phyloP scores from a whole-genome alignment of 92 coral and sea anemone species.

The Phenganax subtilis region DNA sequence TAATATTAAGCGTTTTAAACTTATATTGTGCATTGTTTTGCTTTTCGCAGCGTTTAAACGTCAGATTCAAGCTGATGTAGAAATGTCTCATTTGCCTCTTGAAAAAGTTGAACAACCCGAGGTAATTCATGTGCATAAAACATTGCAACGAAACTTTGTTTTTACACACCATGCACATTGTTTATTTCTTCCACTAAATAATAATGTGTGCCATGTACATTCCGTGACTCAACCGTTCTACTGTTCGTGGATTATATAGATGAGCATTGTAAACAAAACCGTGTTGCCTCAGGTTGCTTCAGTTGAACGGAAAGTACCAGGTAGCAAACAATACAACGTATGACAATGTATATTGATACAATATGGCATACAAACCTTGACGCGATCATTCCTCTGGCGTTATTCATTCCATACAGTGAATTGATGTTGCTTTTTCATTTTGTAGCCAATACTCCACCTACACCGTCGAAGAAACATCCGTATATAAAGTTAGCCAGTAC shows the following conservation, averaged over 20 bases:
- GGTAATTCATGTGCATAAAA: not conserved
- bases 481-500: constrained; percentile 80
- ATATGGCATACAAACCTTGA: not conserved
- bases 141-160: not conserved
- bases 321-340: not conserved
- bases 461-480: constrained; percentile 83
- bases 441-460: constrained; percentile 60
- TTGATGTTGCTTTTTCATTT: not conserved
- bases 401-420: not conserved
- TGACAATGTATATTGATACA: not conserved
- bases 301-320: constrained; percentile 14
- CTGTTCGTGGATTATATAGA: not conserved
- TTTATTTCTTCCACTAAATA: too few relatives aligned
- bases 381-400: too few relatives aligned
- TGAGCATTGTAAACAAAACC: not conserved
- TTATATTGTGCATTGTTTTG: too few relatives aligned
- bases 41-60: constrained; percentile 30
- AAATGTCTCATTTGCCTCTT: constrained; percentile 1
- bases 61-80: constrained; percentile 19
- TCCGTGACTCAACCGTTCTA: not conserved
- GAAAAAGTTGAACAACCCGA: constrained; percentile 17
- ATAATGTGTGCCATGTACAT: too few relatives aligned
- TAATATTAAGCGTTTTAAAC: too few relatives aligned
- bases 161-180: not conserved
- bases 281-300: not conserved